Evolutionary conservation across 1,140 invertebrate species (phyloP), one percentile per base, ranked within the genome.

Genomic region (Gonatopus flavifemur): DNA sequence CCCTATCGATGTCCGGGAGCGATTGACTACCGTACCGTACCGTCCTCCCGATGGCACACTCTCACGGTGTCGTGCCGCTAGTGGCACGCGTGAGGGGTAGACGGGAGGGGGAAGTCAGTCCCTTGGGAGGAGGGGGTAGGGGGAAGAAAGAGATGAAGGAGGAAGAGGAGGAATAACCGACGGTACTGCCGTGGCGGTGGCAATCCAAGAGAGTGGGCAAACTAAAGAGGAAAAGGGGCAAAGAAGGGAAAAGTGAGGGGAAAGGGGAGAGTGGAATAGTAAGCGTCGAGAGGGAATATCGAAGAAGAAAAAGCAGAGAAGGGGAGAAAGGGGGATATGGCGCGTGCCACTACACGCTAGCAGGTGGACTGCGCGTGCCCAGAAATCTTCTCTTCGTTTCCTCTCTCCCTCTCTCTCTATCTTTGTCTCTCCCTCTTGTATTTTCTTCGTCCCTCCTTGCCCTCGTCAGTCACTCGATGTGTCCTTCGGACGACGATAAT

Each of bases 361-460:
- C 72, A 76, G 74, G 73, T 76, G 73, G 62, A 76, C 59, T 72
- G 74, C 73, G 72, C 74, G 74, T 77, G 74, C 72, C 70, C 70
- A 67, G 67, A 66, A 69, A 73, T 67, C 67, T 66, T 55, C 50
- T 48, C 42, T 35, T 53, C 47, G 35, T 47, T 40, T 40, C 13
- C 35, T 16, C 37, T 39, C 43, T 51, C 49, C 32, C 35, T 45
- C 40, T 37, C 30, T 33, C 49, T 47, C 46, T 59, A 40, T 49
- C 52, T 35, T 55, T 21, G 38, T 44, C 54, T 31, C 47, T 52
- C 13, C 2, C 30, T 19, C 28, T 49, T 18, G n/a, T 25, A 33
- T 18, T 46, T 40, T 40, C 32, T 33, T 19, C 24, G 10, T 38
- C 38, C 52, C 37, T 46, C 39, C 52, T n/a, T n/a, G n/a, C n/a